Evolutionary conservation across 1,140 invertebrate genomes (phyloP).

Genomic region (Monochamus saltuarius): DNA sequence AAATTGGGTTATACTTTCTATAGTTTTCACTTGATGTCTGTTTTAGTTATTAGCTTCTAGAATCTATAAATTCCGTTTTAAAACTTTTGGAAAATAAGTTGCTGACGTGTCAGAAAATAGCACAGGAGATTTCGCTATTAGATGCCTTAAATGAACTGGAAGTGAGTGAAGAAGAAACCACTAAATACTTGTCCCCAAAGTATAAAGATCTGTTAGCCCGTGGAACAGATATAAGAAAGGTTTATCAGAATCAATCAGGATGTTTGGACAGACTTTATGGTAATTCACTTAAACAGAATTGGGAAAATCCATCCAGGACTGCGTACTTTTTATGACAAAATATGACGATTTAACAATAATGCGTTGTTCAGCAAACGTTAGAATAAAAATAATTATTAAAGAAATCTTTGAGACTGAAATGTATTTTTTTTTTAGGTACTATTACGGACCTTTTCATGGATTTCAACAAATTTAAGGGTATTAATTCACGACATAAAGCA

Average conservation of each 20-base stretch:
- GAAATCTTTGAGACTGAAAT: constrained; percentile 15
- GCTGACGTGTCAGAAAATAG: constrained; percentile 54
- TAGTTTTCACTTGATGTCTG: constrained; percentile 10
- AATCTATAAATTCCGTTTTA: constrained; percentile 66
- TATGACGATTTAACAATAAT: too few relatives aligned
- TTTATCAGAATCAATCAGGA: constrained; percentile 62
- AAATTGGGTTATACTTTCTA: too few relatives aligned
- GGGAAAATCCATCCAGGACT: too few relatives aligned
- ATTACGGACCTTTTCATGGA: constrained; percentile 79
- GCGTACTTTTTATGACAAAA: too few relatives aligned
- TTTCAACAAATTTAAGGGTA: constrained; percentile 77
- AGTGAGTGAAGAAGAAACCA: constrained; percentile 64
- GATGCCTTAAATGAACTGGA: constrained; percentile 69
- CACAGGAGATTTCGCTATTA: constrained; percentile 54
- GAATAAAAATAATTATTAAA: constrained; percentile 38
- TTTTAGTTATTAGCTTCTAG: constrained; percentile 63
- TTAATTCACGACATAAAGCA: constrained; percentile 66
- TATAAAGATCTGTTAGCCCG: constrained; percentile 67
- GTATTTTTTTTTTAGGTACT: constrained; percentile 58
- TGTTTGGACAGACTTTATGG: constrained; percentile 68
- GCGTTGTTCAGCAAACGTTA: constrained; percentile 5
- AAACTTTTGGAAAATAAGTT: constrained; percentile 69
- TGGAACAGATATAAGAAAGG: constrained; percentile 56
- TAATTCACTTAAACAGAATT: constrained; percentile 49
- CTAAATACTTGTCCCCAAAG: constrained; percentile 65